phyloP scores from a whole-genome alignment of 2,113 vertebrate genomes.

The Pteruthius melanotis region DNA sequence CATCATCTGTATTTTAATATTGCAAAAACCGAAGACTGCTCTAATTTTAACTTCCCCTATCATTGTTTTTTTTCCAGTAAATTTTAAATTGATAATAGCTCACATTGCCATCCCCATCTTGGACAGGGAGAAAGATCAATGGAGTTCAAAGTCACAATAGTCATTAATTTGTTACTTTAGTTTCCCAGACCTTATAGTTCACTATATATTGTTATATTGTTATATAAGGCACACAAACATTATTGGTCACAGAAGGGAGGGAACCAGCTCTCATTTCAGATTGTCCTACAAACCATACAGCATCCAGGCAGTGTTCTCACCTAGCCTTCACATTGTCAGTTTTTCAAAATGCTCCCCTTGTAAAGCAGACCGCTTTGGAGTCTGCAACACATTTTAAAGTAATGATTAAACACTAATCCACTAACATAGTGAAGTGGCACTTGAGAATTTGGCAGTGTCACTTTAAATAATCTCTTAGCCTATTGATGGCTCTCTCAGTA shows the following conservation, averaged over 20 bases:
- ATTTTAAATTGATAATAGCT: not conserved
- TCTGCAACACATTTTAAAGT: not conserved
- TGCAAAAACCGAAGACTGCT: not conserved
- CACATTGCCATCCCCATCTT: not conserved
- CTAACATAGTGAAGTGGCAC: not conserved
- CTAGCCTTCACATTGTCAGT: not conserved
- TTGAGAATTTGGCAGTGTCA: slow-evolving; percentile 21
- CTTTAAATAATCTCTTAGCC: not conserved
- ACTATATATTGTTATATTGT: not conserved
- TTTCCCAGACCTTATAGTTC: not conserved
- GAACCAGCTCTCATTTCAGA: not conserved
- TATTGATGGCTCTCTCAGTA: not conserved
- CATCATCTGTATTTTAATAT: not conserved
- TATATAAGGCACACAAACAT: not conserved
- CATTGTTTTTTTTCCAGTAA: not conserved
- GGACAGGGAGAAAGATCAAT: not conserved
- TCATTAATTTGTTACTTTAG: not conserved
- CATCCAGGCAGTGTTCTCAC: not conserved
- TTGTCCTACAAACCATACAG: not conserved
- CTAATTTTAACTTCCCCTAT: not conserved
- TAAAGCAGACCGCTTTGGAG: not conserved
- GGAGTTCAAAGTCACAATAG: not conserved
- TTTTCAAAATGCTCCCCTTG: not conserved
- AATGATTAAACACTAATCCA: not conserved
- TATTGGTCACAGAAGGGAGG: not conserved